Conservation (phyloP, 2,113 vertebrate genomes). For the Cyanoramphus novaezelandiae region DNA sequence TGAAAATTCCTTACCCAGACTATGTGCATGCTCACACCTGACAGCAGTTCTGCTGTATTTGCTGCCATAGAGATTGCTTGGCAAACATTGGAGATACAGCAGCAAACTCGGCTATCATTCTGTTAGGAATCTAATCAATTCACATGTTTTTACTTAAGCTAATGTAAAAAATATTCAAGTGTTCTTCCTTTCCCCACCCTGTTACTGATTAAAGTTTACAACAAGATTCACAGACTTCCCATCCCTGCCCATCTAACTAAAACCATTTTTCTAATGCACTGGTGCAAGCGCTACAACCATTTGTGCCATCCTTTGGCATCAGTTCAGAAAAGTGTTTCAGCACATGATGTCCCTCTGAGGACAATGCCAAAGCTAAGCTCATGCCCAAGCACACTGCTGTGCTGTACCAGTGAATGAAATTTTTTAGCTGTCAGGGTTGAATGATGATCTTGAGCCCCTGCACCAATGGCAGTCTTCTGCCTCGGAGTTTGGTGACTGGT, state of each 20-base stretch:
- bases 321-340: neutral
- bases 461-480: neutral
- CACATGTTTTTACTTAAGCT: neutral
- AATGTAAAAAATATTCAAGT: neutral
- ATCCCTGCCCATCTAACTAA: neutral
- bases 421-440: neutral
- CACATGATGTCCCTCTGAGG: neutral
- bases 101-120: neutral
- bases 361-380: neutral
- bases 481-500: neutral
- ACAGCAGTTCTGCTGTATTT: neutral
- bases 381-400: neutral
- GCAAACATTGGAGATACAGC: neutral
- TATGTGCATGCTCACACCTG: constrained; percentile 12
- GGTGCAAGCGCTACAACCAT: neutral
- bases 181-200: neutral
- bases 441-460: neutral
- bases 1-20: neutral
- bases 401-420: neutral
- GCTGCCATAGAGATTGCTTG: neutral
- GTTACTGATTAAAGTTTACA: neutral
- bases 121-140: neutral
- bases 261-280: neutral
- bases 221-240: neutral
- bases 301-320: neutral